phyloP scores from a whole-genome alignment of 2,113 vertebrate species.

The Natator depressus region DNA sequence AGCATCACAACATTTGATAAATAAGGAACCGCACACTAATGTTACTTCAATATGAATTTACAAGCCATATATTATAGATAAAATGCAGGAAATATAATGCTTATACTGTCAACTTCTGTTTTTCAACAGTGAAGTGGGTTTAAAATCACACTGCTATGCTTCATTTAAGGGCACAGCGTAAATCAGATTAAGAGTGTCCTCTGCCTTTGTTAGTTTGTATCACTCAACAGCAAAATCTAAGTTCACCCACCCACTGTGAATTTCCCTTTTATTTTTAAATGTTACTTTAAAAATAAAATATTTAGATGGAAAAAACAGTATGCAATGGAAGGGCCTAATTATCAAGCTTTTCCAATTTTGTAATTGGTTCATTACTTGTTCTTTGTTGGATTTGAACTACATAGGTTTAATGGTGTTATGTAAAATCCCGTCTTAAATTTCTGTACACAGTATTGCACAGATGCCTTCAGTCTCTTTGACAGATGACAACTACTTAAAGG shows the following conservation, averaged over 20 bases:
- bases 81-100: not conserved
- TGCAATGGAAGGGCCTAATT: not conserved
- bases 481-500: not conserved
- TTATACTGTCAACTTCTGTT: slow-evolving; percentile 28
- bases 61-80: not conserved
- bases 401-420: slow-evolving; percentile 46
- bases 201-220: not conserved
- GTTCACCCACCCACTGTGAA: slow-evolving; percentile 67
- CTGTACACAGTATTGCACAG: not conserved
- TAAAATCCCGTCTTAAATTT: slow-evolving; percentile 6
- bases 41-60: not conserved
- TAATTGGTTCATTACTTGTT: slow-evolving; percentile 43
- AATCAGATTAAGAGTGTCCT: not conserved
- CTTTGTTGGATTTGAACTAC: slow-evolving; percentile 58
- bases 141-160: not conserved
- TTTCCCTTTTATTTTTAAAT: slow-evolving; percentile 65
- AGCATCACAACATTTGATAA: not conserved
- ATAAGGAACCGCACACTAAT: not conserved
- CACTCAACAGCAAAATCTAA: slow-evolving; percentile 4
- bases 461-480: not conserved
- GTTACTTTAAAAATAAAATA: slow-evolving; percentile 42
- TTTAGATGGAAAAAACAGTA: not conserved
- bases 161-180: not conserved
- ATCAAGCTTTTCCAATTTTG: not conserved
- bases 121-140: slow-evolving; percentile 40